Evolutionary conservation across 2,797 vertebrate genomes (phyloP), one percentile per base, ranked within the genome.

Genomic region (Echeneis naucrates): DNA sequence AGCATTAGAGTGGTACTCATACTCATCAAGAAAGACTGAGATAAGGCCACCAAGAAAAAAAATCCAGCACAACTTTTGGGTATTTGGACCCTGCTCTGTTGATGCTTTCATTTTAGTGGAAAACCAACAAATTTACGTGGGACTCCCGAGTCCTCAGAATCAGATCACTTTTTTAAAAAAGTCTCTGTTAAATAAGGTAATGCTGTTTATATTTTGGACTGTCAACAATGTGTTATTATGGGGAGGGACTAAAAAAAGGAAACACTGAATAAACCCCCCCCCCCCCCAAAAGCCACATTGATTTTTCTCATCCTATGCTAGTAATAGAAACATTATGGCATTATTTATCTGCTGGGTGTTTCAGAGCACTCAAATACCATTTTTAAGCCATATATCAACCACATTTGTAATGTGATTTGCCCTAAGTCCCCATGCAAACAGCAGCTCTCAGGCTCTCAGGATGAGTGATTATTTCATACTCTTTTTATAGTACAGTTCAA

Each of bases 341-440:
- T 57, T 30, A 68, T 82, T 81, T 58, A 77, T 80, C 56, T 73
- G 58, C 51, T 21, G 45, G 32, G 45, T 68, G 50, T 40, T 82
- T 68, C 45, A 6, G 12, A 42, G 44, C 5, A 10, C 33, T 64
- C 14, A 52, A 40, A 52, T 58, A 21, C 14, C 45, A 50, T 80
- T 82, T 80, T 75, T 51, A 77, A 77, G 57, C 71, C 71, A 64
- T 65, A 60, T 40, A 76, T 81, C 68, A 72, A n/a, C 72, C 70
- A 58, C 72, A 65, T 72, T 59, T 65, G 42, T 76, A 40, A 66
- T 70, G 60, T 0, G 2, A 68, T 72, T 72, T 53, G 17, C 61
- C 58, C 24, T 9, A 32, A n/a, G 4, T 67, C 35, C 37, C 72
- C 32, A 40, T 45, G 64, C 51, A 58, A 71, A 58, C 73, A 55